Evolutionary conservation across 2,113 vertebrate genomes (phyloP).

Genomic region (Pygoscelis adeliae): DNA sequence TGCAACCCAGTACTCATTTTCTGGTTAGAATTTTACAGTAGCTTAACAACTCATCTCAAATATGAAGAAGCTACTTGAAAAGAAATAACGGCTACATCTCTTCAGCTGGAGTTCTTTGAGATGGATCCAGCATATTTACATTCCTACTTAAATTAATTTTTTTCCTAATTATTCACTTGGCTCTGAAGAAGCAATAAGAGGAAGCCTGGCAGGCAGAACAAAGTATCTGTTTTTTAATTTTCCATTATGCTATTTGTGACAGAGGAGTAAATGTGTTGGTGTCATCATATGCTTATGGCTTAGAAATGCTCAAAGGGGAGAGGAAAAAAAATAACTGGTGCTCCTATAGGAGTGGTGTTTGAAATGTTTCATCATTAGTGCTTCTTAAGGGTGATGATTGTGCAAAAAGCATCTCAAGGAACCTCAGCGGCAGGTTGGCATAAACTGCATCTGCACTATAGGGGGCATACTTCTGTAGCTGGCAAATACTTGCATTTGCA

Average conservation of each 20-base stretch:
- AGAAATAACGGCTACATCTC: neutral
- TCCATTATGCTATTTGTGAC: neutral
- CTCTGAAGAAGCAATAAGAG: neutral
- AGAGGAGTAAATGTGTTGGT: neutral
- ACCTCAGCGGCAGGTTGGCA: neutral
- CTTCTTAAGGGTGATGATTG: neutral
- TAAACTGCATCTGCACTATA: neutral
- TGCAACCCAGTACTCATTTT: neutral
- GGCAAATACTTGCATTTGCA: neutral
- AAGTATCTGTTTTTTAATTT: neutral
- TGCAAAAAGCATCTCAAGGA: neutral
- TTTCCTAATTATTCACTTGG: neutral
- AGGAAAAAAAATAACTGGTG: fast-evolving
- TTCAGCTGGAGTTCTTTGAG: neutral
- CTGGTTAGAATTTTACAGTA: neutral
- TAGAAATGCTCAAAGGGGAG: neutral
- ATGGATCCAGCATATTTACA: neutral
- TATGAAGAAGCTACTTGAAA: neutral
- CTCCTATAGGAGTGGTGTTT: neutral
- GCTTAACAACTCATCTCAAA: neutral
- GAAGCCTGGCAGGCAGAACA: neutral
- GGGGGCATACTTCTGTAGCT: fast-evolving
- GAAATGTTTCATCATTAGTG: neutral
- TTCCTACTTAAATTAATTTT: neutral
- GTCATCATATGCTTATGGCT: neutral